phyloP scores from a whole-genome alignment of 2,888 invertebrate species.

The Sphaerophoria taeniata region DNA sequence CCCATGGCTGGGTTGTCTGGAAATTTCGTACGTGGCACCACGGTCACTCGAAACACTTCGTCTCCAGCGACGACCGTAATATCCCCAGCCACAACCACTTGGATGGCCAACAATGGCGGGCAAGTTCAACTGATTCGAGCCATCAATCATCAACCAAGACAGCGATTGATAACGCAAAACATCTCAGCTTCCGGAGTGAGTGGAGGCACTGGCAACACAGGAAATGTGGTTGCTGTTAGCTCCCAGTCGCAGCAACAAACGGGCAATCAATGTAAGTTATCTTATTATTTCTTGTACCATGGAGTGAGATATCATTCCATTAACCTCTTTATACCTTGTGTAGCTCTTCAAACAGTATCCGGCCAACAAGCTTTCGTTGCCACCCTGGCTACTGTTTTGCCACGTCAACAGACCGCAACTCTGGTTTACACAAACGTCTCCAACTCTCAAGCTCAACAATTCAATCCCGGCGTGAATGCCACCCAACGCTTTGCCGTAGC shows the following conservation, averaged over 20 bases:
- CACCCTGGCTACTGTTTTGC: constrained; percentile 80
- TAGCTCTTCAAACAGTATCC: constrained; percentile 77
- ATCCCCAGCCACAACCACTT: constrained; percentile 81
- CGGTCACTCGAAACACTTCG: constrained; percentile 77
- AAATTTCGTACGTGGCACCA: constrained; percentile 80
- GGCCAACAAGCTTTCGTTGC: constrained; percentile 80
- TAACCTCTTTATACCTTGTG: neutral
- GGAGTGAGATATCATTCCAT: too few species aligned
- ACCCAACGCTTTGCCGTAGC: constrained; percentile 81
- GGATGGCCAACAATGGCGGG: constrained; percentile 80
- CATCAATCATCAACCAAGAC: constrained; percentile 80
- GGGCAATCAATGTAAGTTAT: constrained; percentile 75
- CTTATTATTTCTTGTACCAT: too few species aligned
- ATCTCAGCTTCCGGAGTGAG: constrained; percentile 75
- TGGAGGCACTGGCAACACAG: constrained; percentile 71
- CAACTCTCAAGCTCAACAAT: constrained; percentile 79
- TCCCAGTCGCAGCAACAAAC: constrained; percentile 69
- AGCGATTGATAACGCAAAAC: constrained; percentile 81
- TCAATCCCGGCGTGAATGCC: constrained; percentile 78
- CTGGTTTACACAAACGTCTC: constrained; percentile 82
- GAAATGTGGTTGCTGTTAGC: constrained; percentile 75
- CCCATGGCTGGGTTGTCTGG: constrained; percentile 78
- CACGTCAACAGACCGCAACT: constrained; percentile 81
- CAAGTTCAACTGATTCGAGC: constrained; percentile 82
- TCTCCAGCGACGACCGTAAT: constrained; percentile 82